Conservation (phyloP, 2,888 invertebrate species). For the Eristalis tenax region DNA sequence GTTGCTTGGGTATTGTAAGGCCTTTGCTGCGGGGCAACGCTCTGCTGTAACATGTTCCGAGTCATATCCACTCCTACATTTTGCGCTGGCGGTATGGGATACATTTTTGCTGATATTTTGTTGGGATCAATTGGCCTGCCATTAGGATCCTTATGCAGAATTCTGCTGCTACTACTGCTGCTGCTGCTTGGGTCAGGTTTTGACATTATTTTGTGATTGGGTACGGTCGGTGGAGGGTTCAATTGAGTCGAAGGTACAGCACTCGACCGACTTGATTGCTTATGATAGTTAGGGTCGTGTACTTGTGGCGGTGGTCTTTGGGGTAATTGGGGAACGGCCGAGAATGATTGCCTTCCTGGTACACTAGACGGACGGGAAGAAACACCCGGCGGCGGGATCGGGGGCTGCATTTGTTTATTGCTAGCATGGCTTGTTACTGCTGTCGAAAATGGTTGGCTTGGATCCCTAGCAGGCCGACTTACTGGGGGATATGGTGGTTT, state of each 20-base stretch:
- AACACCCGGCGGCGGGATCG: slow-evolving; percentile 59
- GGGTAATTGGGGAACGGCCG: slow-evolving; percentile 54
- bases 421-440: slow-evolving; percentile 62
- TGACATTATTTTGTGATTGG: slow-evolving; percentile 70
- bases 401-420: slow-evolving; percentile 70
- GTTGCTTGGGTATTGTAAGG: slow-evolving; percentile 68
- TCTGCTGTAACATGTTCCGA: slow-evolving; percentile 70
- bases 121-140: slow-evolving; percentile 59
- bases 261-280: slow-evolving; percentile 73
- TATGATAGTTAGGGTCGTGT: slow-evolving; percentile 78
- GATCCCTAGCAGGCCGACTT: slow-evolving; percentile 74
- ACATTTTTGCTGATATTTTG: slow-evolving; percentile 67
- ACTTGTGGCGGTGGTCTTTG: slow-evolving; percentile 69
- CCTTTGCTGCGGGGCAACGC: slow-evolving; percentile 57
- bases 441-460: slow-evolving; percentile 71
- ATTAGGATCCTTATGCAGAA: slow-evolving; percentile 68
- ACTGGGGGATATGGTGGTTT: slow-evolving; percentile 71
- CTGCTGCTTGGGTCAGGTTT: slow-evolving; percentile 57
- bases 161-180: slow-evolving; percentile 60
- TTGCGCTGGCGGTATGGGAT: slow-evolving; percentile 50
- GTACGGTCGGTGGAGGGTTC: slow-evolving; percentile 52
- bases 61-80: slow-evolving; percentile 73
- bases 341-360: slow-evolving; percentile 48
- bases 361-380: slow-evolving; percentile 68
- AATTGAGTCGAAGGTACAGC: slow-evolving; percentile 71